phyloP scores from a whole-genome alignment of 2,797 vertebrate species.

The Clarias laeviceps region DNA sequence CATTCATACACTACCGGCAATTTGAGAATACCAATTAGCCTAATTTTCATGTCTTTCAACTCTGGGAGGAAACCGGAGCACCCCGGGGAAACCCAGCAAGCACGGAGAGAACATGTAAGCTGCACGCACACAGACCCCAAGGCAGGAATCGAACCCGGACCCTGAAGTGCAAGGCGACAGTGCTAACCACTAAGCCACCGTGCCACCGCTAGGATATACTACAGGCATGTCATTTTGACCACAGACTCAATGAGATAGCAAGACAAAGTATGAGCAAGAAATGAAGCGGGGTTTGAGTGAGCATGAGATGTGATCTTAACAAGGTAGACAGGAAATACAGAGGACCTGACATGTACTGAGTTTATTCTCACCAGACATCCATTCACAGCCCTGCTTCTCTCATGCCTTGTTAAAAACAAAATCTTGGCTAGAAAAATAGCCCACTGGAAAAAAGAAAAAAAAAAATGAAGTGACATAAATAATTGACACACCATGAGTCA shows the following conservation, averaged over 20 bases:
- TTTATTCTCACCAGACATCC: slow-evolving; percentile 12
- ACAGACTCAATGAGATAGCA: background rate
- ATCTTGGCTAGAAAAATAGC: slow-evolving; percentile 20
- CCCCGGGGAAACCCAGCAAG: too few species aligned
- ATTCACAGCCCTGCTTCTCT: background rate
- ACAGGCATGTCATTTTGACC: background rate
- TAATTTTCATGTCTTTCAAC: too few species aligned
- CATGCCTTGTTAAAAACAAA: slow-evolving; percentile 12
- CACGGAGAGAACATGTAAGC: too few species aligned
- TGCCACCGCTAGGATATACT: background rate
- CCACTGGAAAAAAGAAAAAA: slow-evolving; percentile 3
- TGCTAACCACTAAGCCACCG: too few species aligned
- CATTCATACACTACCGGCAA: too few species aligned
- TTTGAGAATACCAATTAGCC: too few species aligned
- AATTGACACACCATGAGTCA: slow-evolving; percentile 39
- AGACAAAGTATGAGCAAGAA: background rate
- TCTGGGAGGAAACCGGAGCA: too few species aligned
- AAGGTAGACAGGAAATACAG: slow-evolving; percentile 4
- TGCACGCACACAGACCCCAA: too few species aligned
- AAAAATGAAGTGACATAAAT: slow-evolving; percentile 17
- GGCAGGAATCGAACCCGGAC: too few species aligned
- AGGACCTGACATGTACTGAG: background rate
- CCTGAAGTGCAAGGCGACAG: too few species aligned
- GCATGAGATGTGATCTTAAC: background rate
- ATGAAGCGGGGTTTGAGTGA: background rate